These are phyloP conservation scores for Calidris pugnax DNA, from an alignment of 2,113 vertebrate genomes.

Conservation along the genomic window DNA sequence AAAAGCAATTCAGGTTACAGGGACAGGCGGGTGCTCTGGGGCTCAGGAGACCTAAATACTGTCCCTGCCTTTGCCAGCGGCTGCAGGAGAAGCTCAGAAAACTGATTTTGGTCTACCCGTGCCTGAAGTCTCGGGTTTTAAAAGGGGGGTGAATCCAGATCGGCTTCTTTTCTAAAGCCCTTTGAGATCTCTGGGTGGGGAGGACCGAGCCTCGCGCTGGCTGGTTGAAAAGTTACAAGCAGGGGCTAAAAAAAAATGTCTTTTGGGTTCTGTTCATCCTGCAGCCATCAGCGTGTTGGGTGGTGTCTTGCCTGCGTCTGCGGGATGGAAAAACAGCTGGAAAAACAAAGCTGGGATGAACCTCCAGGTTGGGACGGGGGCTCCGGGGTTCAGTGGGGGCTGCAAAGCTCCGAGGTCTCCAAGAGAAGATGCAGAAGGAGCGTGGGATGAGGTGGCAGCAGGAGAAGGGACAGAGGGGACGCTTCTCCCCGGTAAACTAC, in stretches of 20 bases:
- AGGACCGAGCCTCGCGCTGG: accelerated
- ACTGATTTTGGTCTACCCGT: background rate
- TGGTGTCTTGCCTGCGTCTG: background rate
- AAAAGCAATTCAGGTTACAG: background rate
- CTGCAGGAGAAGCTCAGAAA: background rate
- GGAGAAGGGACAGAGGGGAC: background rate
- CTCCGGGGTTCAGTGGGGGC: accelerated
- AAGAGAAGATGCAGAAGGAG: background rate
- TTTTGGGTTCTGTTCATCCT: background rate
- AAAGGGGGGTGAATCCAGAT: background rate
- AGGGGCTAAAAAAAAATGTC: background rate
- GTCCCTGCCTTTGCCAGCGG: background rate
- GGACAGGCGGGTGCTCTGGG: background rate
- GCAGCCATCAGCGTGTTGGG: background rate
- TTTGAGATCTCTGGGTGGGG: background rate
- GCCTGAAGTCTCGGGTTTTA: background rate
- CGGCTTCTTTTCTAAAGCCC: background rate
- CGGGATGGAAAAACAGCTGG: background rate
- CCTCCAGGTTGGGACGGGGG: background rate
- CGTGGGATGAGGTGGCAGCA: background rate
- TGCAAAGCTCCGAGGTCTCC: background rate
- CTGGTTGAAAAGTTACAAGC: background rate
- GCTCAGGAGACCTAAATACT: background rate
- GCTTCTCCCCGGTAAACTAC: background rate
- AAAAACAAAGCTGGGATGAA: background rate